A percentile compares a stretch with the other conserved stretches of the same genome.
phyloP scores from a whole-genome alignment of 2,888 invertebrate species.

The Cheilosia vulpina region DNA sequence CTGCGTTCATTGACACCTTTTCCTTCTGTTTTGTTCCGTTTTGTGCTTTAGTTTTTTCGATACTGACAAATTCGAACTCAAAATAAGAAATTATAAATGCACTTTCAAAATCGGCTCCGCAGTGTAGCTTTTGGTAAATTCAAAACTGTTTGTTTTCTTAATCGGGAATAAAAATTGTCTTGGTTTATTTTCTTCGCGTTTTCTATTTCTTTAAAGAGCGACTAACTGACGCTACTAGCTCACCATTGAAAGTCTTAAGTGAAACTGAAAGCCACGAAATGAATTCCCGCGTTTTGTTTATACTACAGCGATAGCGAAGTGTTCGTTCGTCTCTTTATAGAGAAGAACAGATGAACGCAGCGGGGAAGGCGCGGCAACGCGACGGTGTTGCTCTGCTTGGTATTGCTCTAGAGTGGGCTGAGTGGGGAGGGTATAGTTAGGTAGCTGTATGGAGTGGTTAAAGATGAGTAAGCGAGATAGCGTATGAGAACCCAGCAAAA shows the following conservation, averaged over 20 bases:
- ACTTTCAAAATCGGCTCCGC: constrained; percentile 9
- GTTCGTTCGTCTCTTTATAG: constrained; percentile 9
- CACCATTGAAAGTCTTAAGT: constrained; percentile 71
- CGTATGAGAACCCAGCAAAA: background rate
- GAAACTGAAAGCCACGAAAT: constrained; percentile 76
- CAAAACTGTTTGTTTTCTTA: background rate
- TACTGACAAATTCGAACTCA: constrained; percentile 1
- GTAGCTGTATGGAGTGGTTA: background rate
- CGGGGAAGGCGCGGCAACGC: too few species aligned
- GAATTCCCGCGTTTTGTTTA: constrained; percentile 76
- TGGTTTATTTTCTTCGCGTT: constrained; percentile 55
- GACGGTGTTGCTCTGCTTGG: too few species aligned
- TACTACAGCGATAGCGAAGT: constrained; percentile 34
- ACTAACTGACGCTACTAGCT: constrained; percentile 49
- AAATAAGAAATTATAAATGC: constrained; percentile 10
- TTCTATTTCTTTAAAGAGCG: constrained; percentile 34
- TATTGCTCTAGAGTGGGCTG: background rate
- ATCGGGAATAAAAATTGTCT: background rate
- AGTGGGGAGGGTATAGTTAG: background rate
- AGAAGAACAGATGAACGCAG: background rate
- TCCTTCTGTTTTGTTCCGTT: constrained; percentile 29
- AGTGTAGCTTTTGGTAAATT: constrained; percentile 8
- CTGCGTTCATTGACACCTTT: constrained; percentile 73
- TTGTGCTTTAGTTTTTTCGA: constrained; percentile 38
- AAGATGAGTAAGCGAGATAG: background rate